phyloP scores from a whole-genome alignment of 2,888 invertebrate genomes.

The Amorpha juglandis region DNA sequence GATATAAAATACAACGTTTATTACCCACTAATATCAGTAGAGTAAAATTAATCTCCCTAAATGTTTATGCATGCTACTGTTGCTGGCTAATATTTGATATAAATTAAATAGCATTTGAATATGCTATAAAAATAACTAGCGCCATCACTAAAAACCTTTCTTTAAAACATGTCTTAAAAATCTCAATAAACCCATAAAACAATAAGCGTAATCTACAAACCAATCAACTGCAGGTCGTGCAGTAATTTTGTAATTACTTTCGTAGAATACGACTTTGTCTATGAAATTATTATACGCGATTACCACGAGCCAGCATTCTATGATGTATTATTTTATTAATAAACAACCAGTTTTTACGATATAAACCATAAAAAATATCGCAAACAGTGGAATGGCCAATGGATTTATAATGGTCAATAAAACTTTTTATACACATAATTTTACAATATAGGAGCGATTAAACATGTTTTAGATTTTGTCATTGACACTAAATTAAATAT shows the following conservation, averaged over 20 bases:
- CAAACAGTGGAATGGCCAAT: constrained; percentile 39
- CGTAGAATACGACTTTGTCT: constrained; percentile 7
- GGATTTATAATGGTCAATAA: constrained; percentile 39
- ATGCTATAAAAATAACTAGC: not conserved
- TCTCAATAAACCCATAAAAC: not conserved
- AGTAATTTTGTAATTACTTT: constrained; percentile 22
- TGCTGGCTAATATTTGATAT: not conserved
- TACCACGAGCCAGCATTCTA: not conserved
- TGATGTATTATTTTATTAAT: constrained; percentile 30
- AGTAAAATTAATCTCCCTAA: not conserved
- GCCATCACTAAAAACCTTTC: not conserved
- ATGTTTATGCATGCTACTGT: not conserved
- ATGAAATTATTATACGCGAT: constrained; percentile 3
- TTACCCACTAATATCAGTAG: not conserved
- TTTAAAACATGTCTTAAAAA: not conserved
- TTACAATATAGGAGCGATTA: not conserved
- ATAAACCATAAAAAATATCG: constrained; percentile 27
- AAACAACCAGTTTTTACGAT: constrained; percentile 37
- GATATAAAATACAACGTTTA: not conserved
- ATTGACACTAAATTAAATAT: not conserved
- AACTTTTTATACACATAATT: constrained; percentile 29
- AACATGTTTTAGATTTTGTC: not conserved
- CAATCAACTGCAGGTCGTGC: not conserved
- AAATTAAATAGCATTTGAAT: not conserved
- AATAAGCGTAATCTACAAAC: constrained; percentile 1